phyloP scores from a whole-genome alignment of 2,113 vertebrate species.

The Acanthisitta chloris region DNA sequence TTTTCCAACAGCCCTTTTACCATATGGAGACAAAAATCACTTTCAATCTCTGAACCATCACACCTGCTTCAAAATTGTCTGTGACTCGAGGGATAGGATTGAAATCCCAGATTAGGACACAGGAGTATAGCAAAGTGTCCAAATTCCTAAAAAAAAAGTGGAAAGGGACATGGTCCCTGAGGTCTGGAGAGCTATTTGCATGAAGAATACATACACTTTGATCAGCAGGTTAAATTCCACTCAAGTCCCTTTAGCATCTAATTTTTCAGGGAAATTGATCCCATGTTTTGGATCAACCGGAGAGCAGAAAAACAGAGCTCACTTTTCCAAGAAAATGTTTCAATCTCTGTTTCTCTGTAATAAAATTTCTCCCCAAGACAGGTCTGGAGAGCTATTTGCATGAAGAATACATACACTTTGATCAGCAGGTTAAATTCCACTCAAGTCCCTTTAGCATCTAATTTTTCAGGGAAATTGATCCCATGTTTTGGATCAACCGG shows the following conservation, averaged over 20 bases:
- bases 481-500: neutral
- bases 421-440: neutral
- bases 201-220: neutral
- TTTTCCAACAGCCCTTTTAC: neutral
- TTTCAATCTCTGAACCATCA: neutral
- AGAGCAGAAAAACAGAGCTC: neutral
- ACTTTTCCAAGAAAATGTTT: neutral
- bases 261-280: neutral
- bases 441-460: neutral
- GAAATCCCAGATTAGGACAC: neutral
- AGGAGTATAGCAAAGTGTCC: neutral
- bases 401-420: neutral
- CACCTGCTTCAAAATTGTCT: neutral
- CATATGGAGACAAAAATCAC: neutral
- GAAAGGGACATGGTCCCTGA: fast-evolving
- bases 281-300: neutral
- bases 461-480: neutral
- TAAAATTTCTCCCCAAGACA: neutral
- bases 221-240: neutral
- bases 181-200: neutral
- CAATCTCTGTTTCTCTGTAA: neutral
- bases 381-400: neutral
- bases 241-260: neutral
- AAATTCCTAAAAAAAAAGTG: neutral
- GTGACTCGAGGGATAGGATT: neutral